These are phyloP conservation scores for Typhlichthys eigenmanni DNA, from an alignment of 2,797 vertebrate species.

Conservation along the genomic window DNA sequence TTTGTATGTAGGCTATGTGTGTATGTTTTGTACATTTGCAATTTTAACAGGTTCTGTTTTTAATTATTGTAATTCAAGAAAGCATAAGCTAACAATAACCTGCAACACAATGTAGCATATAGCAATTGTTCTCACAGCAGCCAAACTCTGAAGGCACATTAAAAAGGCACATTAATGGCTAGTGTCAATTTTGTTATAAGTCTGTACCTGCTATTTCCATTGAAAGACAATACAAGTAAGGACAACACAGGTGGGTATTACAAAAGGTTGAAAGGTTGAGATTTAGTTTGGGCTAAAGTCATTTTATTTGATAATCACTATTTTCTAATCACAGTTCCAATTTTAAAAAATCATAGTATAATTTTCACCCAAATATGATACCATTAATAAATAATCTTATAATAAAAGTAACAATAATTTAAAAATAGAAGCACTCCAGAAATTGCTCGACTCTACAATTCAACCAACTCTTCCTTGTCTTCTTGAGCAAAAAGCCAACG, in stretches of 20 bases:
- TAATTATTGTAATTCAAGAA: no score
- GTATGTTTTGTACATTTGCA: no score
- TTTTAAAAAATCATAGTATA: constrained; percentile 1
- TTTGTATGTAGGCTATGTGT: no score
- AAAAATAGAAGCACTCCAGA: not conserved
- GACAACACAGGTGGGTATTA: not conserved
- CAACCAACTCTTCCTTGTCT: constrained; percentile 61
- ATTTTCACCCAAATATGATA: not conserved
- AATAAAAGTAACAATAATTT: not conserved
- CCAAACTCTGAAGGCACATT: no score
- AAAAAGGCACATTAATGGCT: no score
- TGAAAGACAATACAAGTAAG: not conserved
- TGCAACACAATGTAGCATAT: no score
- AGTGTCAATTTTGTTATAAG: no score
- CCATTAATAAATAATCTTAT: not conserved
- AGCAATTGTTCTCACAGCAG: no score
- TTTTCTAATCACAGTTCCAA: constrained; percentile 7
- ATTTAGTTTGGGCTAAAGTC: no score
- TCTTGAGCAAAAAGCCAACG: constrained; percentile 68
- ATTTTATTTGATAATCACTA: constrained; percentile 35
- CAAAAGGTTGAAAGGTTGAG: not conserved
- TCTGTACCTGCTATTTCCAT: no score
- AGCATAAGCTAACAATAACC: no score
- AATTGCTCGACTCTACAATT: constrained; percentile 59
- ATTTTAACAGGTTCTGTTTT: no score